Evolutionary conservation across 2,113 vertebrate species (phyloP).

Genomic region (Isurus oxyrinchus): DNA sequence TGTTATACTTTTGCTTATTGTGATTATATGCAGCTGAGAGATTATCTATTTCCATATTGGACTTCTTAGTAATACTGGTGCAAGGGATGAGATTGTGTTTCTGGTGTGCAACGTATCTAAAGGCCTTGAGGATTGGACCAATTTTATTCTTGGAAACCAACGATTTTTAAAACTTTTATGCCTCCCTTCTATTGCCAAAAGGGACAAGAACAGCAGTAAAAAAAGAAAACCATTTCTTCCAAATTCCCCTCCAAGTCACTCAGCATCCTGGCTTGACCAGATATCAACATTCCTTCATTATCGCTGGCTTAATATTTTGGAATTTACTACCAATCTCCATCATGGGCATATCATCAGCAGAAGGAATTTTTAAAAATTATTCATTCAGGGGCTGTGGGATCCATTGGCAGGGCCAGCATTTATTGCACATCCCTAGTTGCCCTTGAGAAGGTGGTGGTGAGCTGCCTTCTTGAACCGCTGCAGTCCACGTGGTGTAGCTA

Average conservation of each 20-base stretch:
- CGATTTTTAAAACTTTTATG: not conserved
- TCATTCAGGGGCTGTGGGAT: no score
- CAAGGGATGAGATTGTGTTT: not conserved
- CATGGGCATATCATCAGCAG: not conserved
- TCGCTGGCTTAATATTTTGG: not conserved
- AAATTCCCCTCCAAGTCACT: not conserved
- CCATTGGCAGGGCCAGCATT: no score
- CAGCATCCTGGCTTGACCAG: not conserved
- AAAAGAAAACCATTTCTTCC: not conserved
- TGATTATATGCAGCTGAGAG: not conserved
- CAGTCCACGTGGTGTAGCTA: no score
- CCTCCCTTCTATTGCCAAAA: not conserved
- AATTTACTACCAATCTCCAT: not conserved
- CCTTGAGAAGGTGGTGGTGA: no score
- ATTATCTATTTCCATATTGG: not conserved
- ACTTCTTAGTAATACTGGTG: not conserved
- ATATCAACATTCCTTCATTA: not conserved
- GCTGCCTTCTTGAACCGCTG: no score
- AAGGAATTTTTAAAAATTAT: no score
- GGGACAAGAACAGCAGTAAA: not conserved
- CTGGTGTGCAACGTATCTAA: not conserved
- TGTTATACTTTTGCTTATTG: no score
- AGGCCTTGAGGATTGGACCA: not conserved
- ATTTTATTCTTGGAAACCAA: not conserved
- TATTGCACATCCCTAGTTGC: no score